Evolutionary conservation across 2,888 invertebrate genomes (phyloP), one percentile per base, ranked within the genome.

Genomic region (Nineta flava): DNA sequence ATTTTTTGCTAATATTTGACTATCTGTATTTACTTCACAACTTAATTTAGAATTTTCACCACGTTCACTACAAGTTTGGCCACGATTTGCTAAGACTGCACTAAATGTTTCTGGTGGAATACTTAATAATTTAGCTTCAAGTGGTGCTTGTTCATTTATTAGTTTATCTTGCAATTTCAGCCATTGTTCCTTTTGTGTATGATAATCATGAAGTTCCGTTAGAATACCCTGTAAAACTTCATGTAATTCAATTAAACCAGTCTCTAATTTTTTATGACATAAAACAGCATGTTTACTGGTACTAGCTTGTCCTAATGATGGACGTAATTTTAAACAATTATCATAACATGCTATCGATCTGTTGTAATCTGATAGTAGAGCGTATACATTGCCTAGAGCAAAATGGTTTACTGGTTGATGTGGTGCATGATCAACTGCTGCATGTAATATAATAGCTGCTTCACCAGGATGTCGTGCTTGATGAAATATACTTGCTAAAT

Each of bases 401-500:
- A 83, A 78, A 62, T 83, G 79, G 54, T 74, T 76, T 42, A 72
- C 65, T 2, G 76, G 67, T 56, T 74, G 73, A 15, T 70, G 67
- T 1, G 79, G 77, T 42, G 79, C 76, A 57, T 85, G 79, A 59
- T 85, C 83, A 10, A 83, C 72, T 0, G 87, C 83, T 13, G 82
- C 79, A 57, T 79, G 77, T 1, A 87, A 69, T 44, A 87, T 72
- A 52, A 81, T 74, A 1, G 80, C 75, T 1, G 87, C 87, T 63
- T 87, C 87, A 53, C 78, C 77, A 1, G 79, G 75, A 57, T 74
- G 72, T 53, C 72, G 71, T 46, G 80, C 75, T 44, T 81, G 76
- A 58, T 84, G 84, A 12, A 88, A 68, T 55, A 86, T 73, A 42
- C 81, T 79, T 0, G 84, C 87, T 60, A 87, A 67, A 59, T 79